phyloP scores from a whole-genome alignment of 2,888 invertebrate genomes.

The Amblyteles armatorius region DNA sequence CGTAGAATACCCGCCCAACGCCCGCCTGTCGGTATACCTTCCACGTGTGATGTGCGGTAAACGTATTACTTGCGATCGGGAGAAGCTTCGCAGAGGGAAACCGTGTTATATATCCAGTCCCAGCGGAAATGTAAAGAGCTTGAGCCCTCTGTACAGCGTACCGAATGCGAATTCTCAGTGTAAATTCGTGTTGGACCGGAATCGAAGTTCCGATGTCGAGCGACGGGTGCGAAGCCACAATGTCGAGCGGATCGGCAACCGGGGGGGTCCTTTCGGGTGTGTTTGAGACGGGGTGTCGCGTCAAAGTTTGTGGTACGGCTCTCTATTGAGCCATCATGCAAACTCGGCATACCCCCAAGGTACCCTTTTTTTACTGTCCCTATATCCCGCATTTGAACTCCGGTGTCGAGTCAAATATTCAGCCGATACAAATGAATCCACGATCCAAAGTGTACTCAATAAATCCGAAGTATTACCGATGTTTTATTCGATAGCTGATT shows the following conservation, averaged over 20 bases:
- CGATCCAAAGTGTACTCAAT: too few species aligned
- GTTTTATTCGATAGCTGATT: too few species aligned
- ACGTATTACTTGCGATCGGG: slow-evolving; percentile 31
- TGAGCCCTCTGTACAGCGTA: background rate
- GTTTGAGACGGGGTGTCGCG: background rate
- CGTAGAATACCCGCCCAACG: background rate
- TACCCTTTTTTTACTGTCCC: too few species aligned
- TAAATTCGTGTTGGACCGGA: slow-evolving; percentile 29
- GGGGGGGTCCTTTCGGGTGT: slow-evolving; percentile 8
- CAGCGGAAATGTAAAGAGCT: slow-evolving; percentile 33
- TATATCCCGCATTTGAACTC: too few species aligned
- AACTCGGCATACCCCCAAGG: too few species aligned
- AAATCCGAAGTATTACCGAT: too few species aligned
- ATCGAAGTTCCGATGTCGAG: slow-evolving; percentile 23
- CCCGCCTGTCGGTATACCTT: background rate
- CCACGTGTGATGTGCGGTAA: background rate
- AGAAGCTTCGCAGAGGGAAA: background rate
- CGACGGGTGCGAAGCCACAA: background rate
- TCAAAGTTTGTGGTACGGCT: background rate
- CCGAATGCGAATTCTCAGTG: slow-evolving; percentile 15
- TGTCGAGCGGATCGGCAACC: slow-evolving; percentile 2
- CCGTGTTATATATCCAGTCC: background rate
- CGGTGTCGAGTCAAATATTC: too few species aligned
- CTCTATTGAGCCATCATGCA: too few species aligned
- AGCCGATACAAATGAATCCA: too few species aligned